Conservation (phyloP, 2,113 vertebrate species). For the Xyrauchen texanus region DNA sequence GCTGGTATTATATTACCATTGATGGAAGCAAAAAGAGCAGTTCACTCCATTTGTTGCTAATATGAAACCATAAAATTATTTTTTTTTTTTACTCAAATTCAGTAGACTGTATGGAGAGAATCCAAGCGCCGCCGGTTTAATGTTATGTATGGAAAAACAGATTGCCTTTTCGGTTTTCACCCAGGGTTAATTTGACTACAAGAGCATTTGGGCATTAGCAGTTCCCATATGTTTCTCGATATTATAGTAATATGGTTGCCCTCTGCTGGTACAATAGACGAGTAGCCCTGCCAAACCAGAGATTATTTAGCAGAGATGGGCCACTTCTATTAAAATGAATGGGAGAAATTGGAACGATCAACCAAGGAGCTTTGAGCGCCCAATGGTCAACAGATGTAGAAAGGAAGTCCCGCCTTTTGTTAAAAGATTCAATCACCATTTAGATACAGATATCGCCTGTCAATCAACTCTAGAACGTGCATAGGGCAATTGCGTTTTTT, state of each 20-base stretch:
- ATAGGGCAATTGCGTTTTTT: too few species aligned
- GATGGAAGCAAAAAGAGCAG: constrained; percentile 27
- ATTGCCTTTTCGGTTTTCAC: not conserved
- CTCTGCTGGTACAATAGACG: constrained; percentile 22
- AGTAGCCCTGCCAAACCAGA: not conserved
- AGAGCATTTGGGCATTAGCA: not conserved
- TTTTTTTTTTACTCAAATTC: constrained; percentile 36
- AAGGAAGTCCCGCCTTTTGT: too few species aligned
- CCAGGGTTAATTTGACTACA: not conserved
- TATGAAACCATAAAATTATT: constrained; percentile 22
- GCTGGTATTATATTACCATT: constrained; percentile 33
- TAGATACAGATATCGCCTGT: too few species aligned
- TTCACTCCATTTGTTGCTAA: constrained; percentile 17
- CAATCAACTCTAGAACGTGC: too few species aligned
- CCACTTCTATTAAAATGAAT: too few species aligned
- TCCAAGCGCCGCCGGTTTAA: not conserved
- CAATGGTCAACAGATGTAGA: too few species aligned
- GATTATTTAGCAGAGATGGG: too few species aligned
- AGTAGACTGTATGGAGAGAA: not conserved
- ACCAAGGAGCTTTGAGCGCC: too few species aligned
- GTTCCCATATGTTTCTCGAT: constrained; percentile 25
- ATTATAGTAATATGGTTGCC: constrained; percentile 20
- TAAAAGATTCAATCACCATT: too few species aligned
- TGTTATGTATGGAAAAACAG: not conserved
- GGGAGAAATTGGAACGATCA: too few species aligned